phyloP scores from a whole-genome alignment of 2,797 vertebrate genomes.

The Enteromius trimaculatus region DNA sequence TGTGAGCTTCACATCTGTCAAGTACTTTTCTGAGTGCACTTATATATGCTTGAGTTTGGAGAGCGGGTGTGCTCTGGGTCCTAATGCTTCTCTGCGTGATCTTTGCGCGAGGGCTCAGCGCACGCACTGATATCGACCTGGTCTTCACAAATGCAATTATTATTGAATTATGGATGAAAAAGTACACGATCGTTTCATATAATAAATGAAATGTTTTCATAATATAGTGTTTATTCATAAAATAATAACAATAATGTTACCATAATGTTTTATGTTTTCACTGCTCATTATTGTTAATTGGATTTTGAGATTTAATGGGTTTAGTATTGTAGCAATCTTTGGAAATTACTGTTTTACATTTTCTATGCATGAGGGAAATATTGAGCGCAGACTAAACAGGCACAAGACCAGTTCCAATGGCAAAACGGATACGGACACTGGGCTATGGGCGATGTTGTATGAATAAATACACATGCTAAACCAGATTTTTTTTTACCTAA shows the following conservation, averaged over 20 bases:
- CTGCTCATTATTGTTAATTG: background rate
- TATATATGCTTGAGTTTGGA: constrained; percentile 46
- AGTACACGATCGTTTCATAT: background rate
- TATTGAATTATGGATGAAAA: background rate
- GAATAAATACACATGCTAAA: background rate
- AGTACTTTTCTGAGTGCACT: constrained; percentile 38
- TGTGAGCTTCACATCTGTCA: constrained; percentile 63
- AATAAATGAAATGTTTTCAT: too few relatives aligned
- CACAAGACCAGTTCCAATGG: background rate
- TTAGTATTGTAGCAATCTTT: background rate
- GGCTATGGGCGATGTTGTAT: background rate
- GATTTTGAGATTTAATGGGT: background rate
- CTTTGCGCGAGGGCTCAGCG: background rate
- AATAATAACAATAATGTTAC: background rate
- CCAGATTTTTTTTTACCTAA: background rate
- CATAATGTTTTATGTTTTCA: background rate
- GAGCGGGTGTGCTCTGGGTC: constrained; percentile 55
- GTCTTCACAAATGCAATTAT: background rate
- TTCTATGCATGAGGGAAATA: background rate
- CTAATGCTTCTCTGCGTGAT: constrained; percentile 47
- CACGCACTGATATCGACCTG: background rate
- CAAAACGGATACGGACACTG: background rate
- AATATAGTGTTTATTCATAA: background rate
- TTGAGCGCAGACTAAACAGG: background rate
- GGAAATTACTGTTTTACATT: background rate